These are phyloP conservation scores for Phyllostomus discolor DNA, from an alignment of 2,113 vertebrate species.

Conservation along the genomic window DNA sequence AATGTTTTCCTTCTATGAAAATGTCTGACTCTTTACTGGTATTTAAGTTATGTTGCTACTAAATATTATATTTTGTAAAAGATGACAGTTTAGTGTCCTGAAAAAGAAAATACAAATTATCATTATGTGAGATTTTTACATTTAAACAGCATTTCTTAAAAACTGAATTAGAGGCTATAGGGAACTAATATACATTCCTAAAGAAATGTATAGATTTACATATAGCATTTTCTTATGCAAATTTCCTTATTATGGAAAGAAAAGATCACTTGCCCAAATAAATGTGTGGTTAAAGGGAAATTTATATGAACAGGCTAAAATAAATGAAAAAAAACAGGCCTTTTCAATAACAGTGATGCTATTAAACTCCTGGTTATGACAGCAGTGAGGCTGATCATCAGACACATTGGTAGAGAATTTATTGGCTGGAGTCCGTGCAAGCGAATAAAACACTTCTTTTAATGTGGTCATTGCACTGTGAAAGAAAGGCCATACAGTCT, in stretches of 20 bases:
- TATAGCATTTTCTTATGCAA: not conserved
- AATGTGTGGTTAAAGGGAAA: not conserved
- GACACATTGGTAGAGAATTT: not conserved
- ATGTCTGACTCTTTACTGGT: not conserved
- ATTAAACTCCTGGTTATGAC: not conserved
- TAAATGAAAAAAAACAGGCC: not conserved
- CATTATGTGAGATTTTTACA: not conserved
- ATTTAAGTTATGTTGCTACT: not conserved
- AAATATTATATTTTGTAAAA: constrained; percentile 1
- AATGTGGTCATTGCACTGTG: not conserved
- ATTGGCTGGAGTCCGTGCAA: not conserved
- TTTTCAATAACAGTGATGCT: not conserved
- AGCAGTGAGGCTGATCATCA: not conserved
- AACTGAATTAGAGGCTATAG: not conserved
- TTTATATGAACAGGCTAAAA: constrained; percentile 21
- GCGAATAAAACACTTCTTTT: not conserved
- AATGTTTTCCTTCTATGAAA: constrained; percentile 16
- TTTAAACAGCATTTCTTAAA: not conserved
- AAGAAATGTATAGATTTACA: not conserved
- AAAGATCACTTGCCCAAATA: not conserved
- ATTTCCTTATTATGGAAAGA: not conserved
- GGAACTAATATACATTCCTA: constrained; percentile 3
- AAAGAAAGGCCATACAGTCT: not conserved
- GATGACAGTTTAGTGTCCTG: not conserved
- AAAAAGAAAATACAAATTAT: constrained; percentile 21